Base-by-base conservation (phyloP, 2,888 invertebrate species). In the Theretra japonica region DNA sequence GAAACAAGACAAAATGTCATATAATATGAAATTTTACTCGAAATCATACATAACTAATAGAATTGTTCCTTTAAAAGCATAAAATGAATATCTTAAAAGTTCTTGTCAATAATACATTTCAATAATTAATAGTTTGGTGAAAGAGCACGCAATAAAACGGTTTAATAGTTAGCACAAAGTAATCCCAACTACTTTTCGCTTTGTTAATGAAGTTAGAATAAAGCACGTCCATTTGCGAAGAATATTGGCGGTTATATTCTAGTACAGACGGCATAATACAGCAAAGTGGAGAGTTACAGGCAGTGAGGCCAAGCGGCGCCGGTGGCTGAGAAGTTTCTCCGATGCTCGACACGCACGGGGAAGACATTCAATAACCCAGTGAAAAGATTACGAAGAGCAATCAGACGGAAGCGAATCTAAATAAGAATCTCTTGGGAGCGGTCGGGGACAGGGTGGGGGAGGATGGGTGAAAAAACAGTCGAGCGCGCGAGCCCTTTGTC, bases 351-450 rank as follows among this genome's bases (percentile, higher is more conserved):
- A 92, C 91, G 92, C 92, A 91, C 92, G 88, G 91, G 87, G 90
- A 92, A 92, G 92, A 92, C 93, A 93, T 94, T 94, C 94, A 94
- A 94, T 94, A 94, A 94, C 92, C 90, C 87, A 92, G 92, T 91
- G 93, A 93, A 94, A 94, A 94, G 94, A 94, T 94, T 93, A 94
- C 93, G 88, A 90, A 92, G 93, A 93, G 94, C 94, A 94, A 94
- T 94, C 94, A 94, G 93, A 93, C 93, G 94, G 93, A 94, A 94
- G 94, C 93, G 93, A 94, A 94, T 94, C 94, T 94, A 94, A 94
- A 94, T 94, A 94, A 94, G 94, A 94, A 94, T 94, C 94, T 94
- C 91, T 91, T 90, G 91, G 90, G 93, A 91, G 90, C 90, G 90
- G 89, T 87, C 87, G 90, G 90, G 86, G 84, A 87, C 83, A 86